Evolutionary conservation across 2,888 invertebrate species (phyloP).

Genomic region (Mythimna lalbum): DNA sequence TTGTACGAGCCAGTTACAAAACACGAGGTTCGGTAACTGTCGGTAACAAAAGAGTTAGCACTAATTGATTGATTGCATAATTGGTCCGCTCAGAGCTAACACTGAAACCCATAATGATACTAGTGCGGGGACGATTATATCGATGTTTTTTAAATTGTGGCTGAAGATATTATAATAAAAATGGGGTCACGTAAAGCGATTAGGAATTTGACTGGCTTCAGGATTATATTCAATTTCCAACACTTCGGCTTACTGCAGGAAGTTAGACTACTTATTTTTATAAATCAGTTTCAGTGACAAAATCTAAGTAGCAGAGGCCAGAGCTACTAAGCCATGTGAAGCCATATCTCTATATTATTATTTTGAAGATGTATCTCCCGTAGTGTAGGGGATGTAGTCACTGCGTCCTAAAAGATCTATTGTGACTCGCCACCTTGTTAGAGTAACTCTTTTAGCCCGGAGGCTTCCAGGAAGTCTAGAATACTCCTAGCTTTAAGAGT

Average conservation of each 20-base stretch:
- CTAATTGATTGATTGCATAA: constrained; percentile 85
- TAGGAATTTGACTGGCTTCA: constrained; percentile 46
- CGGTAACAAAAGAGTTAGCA: constrained; percentile 75
- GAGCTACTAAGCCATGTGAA: background rate
- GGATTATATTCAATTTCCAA: constrained; percentile 22
- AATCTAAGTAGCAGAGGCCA: too few species aligned
- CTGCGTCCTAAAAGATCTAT: too few species aligned
- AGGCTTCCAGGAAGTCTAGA: too few species aligned
- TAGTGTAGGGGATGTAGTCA: too few species aligned
- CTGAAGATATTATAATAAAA: constrained; percentile 14
- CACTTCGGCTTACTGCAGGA: constrained; percentile 11
- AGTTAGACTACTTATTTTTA: constrained; percentile 11
- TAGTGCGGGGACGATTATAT: constrained; percentile 45
- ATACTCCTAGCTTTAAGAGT: too few species aligned
- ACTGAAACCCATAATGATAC: constrained; percentile 26
- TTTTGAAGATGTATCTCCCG: too few species aligned
- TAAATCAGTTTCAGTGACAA: background rate
- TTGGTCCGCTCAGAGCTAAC: constrained; percentile 64
- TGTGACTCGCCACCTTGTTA: too few species aligned
- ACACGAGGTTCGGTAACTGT: constrained; percentile 19
- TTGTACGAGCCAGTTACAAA: constrained; percentile 25
- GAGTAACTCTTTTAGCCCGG: too few species aligned
- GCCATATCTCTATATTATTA: too few species aligned
- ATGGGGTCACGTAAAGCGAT: constrained; percentile 27
- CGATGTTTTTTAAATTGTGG: constrained; percentile 34